phyloP scores from a whole-genome alignment of 2,888 invertebrate genomes.

The Philaethria dido region DNA sequence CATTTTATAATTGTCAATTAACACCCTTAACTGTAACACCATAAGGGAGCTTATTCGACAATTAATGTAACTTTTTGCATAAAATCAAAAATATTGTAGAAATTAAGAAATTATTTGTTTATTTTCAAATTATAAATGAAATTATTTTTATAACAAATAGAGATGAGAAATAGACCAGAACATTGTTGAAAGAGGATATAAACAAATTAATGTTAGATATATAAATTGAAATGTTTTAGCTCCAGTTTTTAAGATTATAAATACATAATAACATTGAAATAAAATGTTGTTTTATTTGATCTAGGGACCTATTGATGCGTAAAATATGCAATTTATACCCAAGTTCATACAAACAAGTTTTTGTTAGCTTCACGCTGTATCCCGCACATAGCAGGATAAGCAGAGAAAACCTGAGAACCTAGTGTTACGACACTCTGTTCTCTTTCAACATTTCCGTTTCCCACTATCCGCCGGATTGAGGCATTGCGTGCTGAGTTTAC shows the following conservation, averaged over 20 bases:
- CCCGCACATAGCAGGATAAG: too few relatives aligned
- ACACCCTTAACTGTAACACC: slow-evolving; percentile 33
- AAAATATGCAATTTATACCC: too few relatives aligned
- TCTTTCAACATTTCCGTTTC: too few relatives aligned
- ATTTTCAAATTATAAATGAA: slow-evolving; percentile 60
- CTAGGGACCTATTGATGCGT: not conserved
- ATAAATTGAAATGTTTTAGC: slow-evolving; percentile 76
- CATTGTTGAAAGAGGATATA: slow-evolving; percentile 58
- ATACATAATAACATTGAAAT: slow-evolving; percentile 72
- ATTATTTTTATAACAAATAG: slow-evolving; percentile 76
- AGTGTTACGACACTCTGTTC: too few relatives aligned
- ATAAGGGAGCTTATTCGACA: slow-evolving; percentile 38
- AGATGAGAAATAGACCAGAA: slow-evolving; percentile 55
- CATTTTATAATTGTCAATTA: slow-evolving; percentile 45
- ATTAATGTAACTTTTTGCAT: slow-evolving; percentile 36
- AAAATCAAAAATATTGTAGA: slow-evolving; percentile 50
- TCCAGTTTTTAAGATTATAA: slow-evolving; percentile 76
- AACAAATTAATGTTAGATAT: slow-evolving; percentile 67
- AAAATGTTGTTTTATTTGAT: slow-evolving; percentile 42
- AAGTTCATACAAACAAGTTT: too few relatives aligned
- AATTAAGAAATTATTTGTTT: slow-evolving; percentile 50
- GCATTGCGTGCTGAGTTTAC: too few relatives aligned
- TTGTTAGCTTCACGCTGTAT: too few relatives aligned
- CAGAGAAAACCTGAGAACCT: too few relatives aligned
- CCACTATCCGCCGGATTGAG: too few relatives aligned